Base-by-base conservation (phyloP, 2,113 vertebrate species). In the Podiceps cristatus region DNA sequence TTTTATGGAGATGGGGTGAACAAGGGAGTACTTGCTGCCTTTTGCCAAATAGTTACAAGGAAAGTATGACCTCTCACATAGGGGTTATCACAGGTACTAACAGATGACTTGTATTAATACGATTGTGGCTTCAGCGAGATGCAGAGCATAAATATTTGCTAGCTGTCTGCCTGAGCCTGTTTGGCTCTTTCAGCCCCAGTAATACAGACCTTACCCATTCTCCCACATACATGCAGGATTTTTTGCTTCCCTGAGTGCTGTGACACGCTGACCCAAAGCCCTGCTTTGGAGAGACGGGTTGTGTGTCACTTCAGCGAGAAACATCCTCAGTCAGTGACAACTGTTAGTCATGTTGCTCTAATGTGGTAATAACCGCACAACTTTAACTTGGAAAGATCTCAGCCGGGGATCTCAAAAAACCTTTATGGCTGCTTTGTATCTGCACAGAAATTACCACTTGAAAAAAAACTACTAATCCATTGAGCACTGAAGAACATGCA, bases 41-140 rank as follows among this genome's bases (percentile, higher is more conserved):
- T 45, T 18, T 52, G 49, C 67, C 55, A 29, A 12, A 44, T 16
- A 19, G 11, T 68, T 37, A 1, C 2, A 2, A 23, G 79, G 53
- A n/a, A 68, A 17, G 16, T 0, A 0, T 35, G 29, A 18, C 14
- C 15, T 10, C 42, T 79, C 31, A 24, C 44, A 3, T 2, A 29
- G n/a, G 37, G 5, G 1, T 56, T 68, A 25, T 42, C 29, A 14
- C 22, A 50, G 47, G 44, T 83, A 20, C 19, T 12, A 50, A 11
- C 17, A 40, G 25, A 13, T 62, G 45, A 86, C 35, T 64, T 4
- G 2, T n/a, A 22, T 22, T n/a, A 52, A 28, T 50, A 18, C 69
- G 72, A 35, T 11, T 8, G 11, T 58, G 68, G 35, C 72, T 77
- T 86, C 35, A 60, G 59, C 42, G 66, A 60, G 19, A 59, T 27